A percentile compares a stretch with the other conserved stretches of the same genome.
phyloP scores from a whole-genome alignment of 2,797 vertebrate genomes.

The Clarias fuscus region DNA sequence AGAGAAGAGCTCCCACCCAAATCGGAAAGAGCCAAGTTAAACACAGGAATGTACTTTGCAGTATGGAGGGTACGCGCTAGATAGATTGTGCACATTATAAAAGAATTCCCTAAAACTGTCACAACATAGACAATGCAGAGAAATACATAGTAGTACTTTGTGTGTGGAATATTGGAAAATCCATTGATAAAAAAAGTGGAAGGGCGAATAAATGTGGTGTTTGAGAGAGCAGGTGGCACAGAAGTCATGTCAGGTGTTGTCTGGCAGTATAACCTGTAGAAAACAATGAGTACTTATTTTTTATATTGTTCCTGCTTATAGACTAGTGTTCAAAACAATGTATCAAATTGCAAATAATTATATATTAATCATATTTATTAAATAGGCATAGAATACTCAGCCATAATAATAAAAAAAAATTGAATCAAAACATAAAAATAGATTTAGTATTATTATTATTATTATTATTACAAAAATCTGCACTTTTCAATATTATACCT shows the following conservation, averaged over 20 bases:
- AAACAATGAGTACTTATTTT: neutral
- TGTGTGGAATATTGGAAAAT: too few species aligned
- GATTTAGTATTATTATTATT: too few species aligned
- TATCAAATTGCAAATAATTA: neutral
- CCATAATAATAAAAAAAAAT: neutral
- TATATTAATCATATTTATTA: neutral
- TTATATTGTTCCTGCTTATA: neutral
- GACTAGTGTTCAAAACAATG: too few species aligned
- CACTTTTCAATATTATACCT: neutral
- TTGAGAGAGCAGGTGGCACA: neutral
- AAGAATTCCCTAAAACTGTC: constrained; percentile 52
- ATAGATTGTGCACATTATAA: constrained; percentile 48
- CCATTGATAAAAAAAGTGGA: too few species aligned
- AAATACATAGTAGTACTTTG: too few species aligned
- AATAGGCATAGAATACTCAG: neutral
- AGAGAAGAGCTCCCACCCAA: constrained; percentile 47
- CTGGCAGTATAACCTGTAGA: neutral
- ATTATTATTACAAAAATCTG: neutral
- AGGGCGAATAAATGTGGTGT: too few species aligned
- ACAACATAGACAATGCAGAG: neutral
- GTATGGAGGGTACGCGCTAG: constrained; percentile 44
- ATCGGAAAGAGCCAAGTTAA: constrained; percentile 33
- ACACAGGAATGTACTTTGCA: constrained; percentile 37
- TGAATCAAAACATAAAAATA: neutral
- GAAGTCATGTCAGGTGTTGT: constrained; percentile 1